Evolutionary conservation across 2,888 invertebrate species (phyloP), one percentile per base, ranked within the genome.

Genomic region (Erynnis tages): DNA sequence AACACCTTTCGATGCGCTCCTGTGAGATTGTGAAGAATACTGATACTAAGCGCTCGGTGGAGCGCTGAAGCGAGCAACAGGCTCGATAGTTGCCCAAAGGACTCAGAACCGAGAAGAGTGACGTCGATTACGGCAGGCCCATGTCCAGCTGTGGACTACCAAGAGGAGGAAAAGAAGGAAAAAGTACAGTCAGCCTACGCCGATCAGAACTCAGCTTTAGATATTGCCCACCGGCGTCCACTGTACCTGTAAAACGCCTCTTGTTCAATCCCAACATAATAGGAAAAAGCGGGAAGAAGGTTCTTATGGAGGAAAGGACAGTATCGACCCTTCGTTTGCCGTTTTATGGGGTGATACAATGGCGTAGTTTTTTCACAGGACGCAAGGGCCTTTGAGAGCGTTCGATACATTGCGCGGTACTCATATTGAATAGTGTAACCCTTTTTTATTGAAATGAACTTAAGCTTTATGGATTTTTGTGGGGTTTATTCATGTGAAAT

Each of bases 251-350:
- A 49, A 41, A 49, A 49, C 25, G 25, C 27, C 49, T 41, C 40
- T 48, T 38, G 48, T 49, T 25, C 23, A 49, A 23, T 34, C 41
- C 25, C 14, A 17, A 41, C 48, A 38, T 49, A 49, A 41, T 41
- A 49, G 10, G 40, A 25, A 40, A 46, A 35, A 16, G 34, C 23
- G 14, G 21, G 34, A 25, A 34, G 29, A 19, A 10, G 11, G 13
- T 6, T 35, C 29, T 46, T 46, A 46, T 46, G 25, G 45, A 25
- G 34, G 3, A 45, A 35, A 45, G 45, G 25, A 35, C 23, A 34
- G 23, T 45, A 34, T 45, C 34, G 23, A 32, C 34, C 16, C 8
- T 25, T 35, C 25, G 10, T 14, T 25, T 7, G 35, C 25, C 23
- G 4, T 34, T 45, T 44, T 46, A 46, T 21, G 14, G 34, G 14